Percentiles rank a stretch among this genome's conserved stretches.
phyloP scores from a whole-genome alignment of 2,888 invertebrate species.

The Meandrusa payeni region DNA sequence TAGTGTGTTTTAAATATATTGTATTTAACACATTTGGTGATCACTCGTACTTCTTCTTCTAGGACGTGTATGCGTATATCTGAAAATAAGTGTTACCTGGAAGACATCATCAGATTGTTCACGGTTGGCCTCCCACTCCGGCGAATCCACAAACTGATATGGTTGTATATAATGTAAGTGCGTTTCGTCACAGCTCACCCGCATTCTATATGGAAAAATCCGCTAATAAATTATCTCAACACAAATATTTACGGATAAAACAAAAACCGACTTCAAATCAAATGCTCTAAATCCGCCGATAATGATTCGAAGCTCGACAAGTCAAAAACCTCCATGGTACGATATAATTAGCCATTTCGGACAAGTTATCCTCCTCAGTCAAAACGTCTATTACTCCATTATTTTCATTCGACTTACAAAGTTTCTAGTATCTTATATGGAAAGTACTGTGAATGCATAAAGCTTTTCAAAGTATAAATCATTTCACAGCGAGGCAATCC shows the following conservation, averaged over 20 bases:
- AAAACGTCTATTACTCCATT: too few relatives aligned
- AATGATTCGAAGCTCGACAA: too few relatives aligned
- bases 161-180: constrained; percentile 89
- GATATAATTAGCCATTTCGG: too few relatives aligned
- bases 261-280: too few relatives aligned
- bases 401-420: too few relatives aligned
- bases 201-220: constrained; percentile 79
- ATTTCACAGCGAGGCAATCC: neutral
- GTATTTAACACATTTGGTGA: neutral
- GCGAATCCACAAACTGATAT: constrained; percentile 94
- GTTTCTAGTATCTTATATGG: too few relatives aligned
- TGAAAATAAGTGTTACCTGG: constrained; percentile 82
- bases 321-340: too few relatives aligned
- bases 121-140: constrained; percentile 92
- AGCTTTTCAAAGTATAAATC: neutral
- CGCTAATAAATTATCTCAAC: neutral
- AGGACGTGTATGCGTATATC: too few relatives aligned
- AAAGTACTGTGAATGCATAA: neutral
- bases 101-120: constrained; percentile 89
- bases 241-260: too few relatives aligned
- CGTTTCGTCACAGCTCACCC: constrained; percentile 90
- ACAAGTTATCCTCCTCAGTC: too few relatives aligned
- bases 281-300: too few relatives aligned
- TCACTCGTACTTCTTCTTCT: too few relatives aligned
- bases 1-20: neutral